Base-by-base conservation (phyloP, 37 sponge, comb jelly and placozoan species). In the Theonella swinhoei region DNA sequence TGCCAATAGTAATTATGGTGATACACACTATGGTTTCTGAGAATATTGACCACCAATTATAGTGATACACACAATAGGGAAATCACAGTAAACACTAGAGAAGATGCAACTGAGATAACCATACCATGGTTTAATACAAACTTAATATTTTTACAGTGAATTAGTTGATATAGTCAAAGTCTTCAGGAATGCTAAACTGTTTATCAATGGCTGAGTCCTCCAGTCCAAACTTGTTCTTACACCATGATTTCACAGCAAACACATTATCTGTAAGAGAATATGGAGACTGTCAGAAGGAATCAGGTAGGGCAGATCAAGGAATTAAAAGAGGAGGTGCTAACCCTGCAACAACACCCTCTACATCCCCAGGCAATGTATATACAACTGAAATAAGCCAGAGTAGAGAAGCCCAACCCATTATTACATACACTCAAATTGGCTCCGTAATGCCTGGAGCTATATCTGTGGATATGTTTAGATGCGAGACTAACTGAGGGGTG, bases 241-340 rank as follows among this genome's bases (percentile, higher is more conserved):
- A 98, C 99, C 99, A 98, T 17, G 88, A 84, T 80, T 96, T 92
- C 19, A 94, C 70, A 37, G 92, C 83, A 82, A 96, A 98, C 33
- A 98, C 87, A 80, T 98, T 98, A 38, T 98, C 99, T 95, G 74
- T n/a, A n/a, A n/a, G n/a, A n/a, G n/a, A n/a, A n/a, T n/a, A n/a
- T n/a, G n/a, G n/a, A n/a, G n/a, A n/a, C n/a, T n/a, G n/a, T n/a
- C n/a, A n/a, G 7, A 23, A 7, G 25, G 7, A 23, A 24, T 28
- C 20, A 23, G 23, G 23, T 37, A 7, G 7, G 36, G 36, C 64
- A 77, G 33, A 34, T 2, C 58, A 3, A 11, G 61, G 33, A 34
- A 2, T 24, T 37, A 37, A 72, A 17, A 59, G 37, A 70, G 34
- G 34, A 70, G 1, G 31, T n/a, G 68, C 68, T 11, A 19, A 67